phyloP scores from a whole-genome alignment of 2,113 vertebrate species.

The Tragelaphus imberbis region DNA sequence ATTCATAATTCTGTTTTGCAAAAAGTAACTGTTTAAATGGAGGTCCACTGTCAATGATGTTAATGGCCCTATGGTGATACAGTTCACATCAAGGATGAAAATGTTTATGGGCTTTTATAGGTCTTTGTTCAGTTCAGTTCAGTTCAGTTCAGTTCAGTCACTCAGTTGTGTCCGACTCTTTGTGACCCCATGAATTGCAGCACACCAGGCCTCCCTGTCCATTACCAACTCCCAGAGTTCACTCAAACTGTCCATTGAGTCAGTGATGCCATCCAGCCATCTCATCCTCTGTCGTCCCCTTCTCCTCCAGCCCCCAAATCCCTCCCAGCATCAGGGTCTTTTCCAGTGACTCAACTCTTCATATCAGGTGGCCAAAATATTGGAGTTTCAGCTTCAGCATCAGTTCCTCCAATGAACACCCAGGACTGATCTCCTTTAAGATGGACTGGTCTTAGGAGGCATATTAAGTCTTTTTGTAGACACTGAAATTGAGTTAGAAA shows the following conservation, averaged over 20 bases:
- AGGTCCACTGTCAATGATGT: not conserved
- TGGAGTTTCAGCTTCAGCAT: not conserved
- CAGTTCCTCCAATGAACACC: not conserved
- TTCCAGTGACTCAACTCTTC: not conserved
- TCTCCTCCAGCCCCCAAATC: not conserved
- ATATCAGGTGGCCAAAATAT: not conserved
- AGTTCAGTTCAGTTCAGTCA: too few species aligned
- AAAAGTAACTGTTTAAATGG: not conserved
- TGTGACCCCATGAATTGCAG: not conserved
- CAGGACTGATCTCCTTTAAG: too few species aligned
- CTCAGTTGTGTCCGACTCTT: too few species aligned
- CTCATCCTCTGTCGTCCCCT: not conserved
- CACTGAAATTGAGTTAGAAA: not conserved
- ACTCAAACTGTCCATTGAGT: not conserved
- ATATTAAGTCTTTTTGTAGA: conserved; percentile 4
- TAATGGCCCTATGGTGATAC: not conserved
- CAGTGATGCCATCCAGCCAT: not conserved
- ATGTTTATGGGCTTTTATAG: not conserved
- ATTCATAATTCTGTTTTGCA: not conserved
- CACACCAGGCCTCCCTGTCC: not conserved
- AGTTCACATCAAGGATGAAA: conserved; percentile 25
- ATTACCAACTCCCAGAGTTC: not conserved
- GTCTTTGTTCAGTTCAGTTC: too few species aligned
- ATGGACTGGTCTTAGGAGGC: not conserved
- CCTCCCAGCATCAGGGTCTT: not conserved